Percentiles rank a stretch among this genome's conserved stretches.
phyloP scores from a whole-genome alignment of 2,797 vertebrate genomes.

The Oophaga sylvatica region DNA sequence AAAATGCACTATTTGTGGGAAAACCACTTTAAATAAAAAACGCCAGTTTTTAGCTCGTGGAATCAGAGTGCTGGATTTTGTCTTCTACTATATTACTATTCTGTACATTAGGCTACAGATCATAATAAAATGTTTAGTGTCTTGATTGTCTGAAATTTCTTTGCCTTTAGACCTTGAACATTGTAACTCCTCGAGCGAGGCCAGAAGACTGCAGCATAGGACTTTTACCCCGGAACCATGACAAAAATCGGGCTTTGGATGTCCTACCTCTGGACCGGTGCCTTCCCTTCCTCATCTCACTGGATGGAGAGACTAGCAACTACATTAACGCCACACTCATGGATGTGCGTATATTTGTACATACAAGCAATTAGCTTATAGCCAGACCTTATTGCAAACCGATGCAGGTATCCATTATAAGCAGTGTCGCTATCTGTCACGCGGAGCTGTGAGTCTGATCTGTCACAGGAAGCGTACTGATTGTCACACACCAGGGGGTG shows the following conservation, averaged over 20 bases:
- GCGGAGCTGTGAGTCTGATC: slow-evolving; percentile 24
- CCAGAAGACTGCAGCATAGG: slow-evolving; percentile 97
- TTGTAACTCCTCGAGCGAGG: slow-evolving; percentile 92
- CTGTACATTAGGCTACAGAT: background rate
- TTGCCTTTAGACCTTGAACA: slow-evolving; percentile 87
- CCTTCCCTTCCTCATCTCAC: slow-evolving; percentile 95
- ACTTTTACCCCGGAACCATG: slow-evolving; percentile 91
- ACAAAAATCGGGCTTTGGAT: slow-evolving; percentile 96
- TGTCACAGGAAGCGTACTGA: slow-evolving; percentile 40
- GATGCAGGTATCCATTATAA: slow-evolving; percentile 16
- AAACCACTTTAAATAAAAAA: too few relatives aligned
- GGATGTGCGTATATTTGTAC: slow-evolving; percentile 81
- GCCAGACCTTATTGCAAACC: background rate
- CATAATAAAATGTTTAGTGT: background rate
- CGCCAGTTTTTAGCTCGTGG: too few relatives aligned
- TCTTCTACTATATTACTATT: too few relatives aligned
- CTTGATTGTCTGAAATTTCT: background rate
- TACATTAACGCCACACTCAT: slow-evolving; percentile 97
- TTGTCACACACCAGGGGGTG: slow-evolving; percentile 55
- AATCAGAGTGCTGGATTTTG: too few relatives aligned
- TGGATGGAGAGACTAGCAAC: slow-evolving; percentile 95
- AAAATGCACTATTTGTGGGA: too few relatives aligned
- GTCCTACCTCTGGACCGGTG: slow-evolving; percentile 93
- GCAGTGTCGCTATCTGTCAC: slow-evolving; percentile 49
- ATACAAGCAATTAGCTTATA: background rate